Evolutionary conservation across 37 sponge, comb jelly and placozoan genomes (phyloP), one percentile per base, ranked within the genome.

Genomic region (Ephydatia muelleri): DNA sequence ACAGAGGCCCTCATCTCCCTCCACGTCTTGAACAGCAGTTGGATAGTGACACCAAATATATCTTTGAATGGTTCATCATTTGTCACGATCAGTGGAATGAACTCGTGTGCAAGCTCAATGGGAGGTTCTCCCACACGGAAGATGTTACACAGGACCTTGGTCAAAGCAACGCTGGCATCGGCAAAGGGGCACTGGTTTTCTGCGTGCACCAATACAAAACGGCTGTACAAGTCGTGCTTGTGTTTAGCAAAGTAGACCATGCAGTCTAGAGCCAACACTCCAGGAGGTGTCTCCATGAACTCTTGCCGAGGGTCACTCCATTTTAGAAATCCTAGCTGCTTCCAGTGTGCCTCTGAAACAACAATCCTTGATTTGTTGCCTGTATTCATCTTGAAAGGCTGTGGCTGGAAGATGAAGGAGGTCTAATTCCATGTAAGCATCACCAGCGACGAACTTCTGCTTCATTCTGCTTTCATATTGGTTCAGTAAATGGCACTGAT

Each of bases 1-100:
- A 84, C 79, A 36, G 91, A 88, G 14, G 99, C 99, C 32, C 91
- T 80, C 99, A 98, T 98, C 83, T 98, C 99, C 49, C 94, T 90
- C 99, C 99, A 98, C 0, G 99, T 98, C 68, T 91, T 98, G 80
- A 91, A 97, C 35, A 96, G 83, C 13, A 96, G 89, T 75, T 98
- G 97, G 29, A 96, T 96, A 35, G 85, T 77, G 65, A 94, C 67
- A 71, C 94, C 89, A 68, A 93, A 96, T 8, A 98, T 49, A 39
- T 98, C 99, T 69, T 90, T 91, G 73, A 98, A 93, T 6, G 92
- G 87, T 38, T 90, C 85, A 31, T 98, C 94, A 57, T 49, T 73
- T 57, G 85, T 87, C 16, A 96, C 92, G 2, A 96, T 73, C 25
- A 91, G 38, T 16, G 92, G 95, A 28, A 96, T 78, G 86, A 84